These are phyloP conservation scores for Nyleta sp. DNA, from an alignment of 2,888 invertebrate genomes.

Conservation along the genomic window DNA sequence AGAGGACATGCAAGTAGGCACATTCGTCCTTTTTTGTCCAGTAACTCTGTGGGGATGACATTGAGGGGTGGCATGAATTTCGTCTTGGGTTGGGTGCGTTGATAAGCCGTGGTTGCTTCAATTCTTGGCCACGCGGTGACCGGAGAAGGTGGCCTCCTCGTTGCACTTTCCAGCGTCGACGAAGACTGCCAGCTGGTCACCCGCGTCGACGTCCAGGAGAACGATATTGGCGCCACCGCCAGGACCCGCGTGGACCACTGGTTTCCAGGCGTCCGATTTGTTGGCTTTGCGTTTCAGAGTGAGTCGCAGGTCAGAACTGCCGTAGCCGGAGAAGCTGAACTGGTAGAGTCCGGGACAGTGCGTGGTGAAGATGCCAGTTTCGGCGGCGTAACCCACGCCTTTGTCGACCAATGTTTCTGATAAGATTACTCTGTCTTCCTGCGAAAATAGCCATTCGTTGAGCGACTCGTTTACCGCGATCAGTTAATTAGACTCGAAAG, in stretches of 20 bases:
- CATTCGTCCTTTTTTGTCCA: too few relatives aligned
- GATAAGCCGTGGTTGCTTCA: constrained; percentile 60
- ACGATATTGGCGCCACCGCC: constrained; percentile 80
- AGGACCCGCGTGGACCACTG: constrained; percentile 73
- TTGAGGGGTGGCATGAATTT: constrained; percentile 2
- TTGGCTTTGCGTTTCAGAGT: constrained; percentile 77
- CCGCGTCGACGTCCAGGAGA: constrained; percentile 79
- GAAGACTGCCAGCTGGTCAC: constrained; percentile 80
- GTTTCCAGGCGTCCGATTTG: constrained; percentile 74
- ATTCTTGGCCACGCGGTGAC: constrained; percentile 80
- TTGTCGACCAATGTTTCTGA: constrained; percentile 80
- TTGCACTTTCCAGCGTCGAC: constrained; percentile 76
- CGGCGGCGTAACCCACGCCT: constrained; percentile 82
- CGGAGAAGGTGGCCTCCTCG: constrained; percentile 78
- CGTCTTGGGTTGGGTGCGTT: background rate
- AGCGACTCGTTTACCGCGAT: background rate
- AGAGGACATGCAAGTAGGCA: too few relatives aligned
- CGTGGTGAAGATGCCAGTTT: constrained; percentile 82
- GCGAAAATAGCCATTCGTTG: background rate
- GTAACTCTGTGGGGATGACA: too few relatives aligned
- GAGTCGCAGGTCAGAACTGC: constrained; percentile 74
- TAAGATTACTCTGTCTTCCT: constrained; percentile 72
- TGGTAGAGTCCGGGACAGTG: constrained; percentile 83
- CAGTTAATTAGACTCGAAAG: background rate
- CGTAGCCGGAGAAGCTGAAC: constrained; percentile 82